A percentile compares a stretch with the other conserved stretches of the same genome.
phyloP scores from a whole-genome alignment of 2,797 vertebrate genomes.

The Falco berigora region DNA sequence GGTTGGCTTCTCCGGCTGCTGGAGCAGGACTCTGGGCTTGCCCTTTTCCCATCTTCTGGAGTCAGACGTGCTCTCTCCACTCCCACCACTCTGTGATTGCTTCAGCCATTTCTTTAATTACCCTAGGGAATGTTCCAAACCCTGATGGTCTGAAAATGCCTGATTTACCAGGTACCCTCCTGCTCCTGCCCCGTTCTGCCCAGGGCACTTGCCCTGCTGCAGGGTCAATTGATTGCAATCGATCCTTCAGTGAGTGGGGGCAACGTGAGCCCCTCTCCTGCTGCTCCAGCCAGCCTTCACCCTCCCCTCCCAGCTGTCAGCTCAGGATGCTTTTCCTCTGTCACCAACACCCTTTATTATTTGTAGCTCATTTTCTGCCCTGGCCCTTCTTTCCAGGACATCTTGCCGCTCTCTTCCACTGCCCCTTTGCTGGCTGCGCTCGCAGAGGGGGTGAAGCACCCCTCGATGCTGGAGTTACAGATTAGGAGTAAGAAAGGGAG shows the following conservation, averaged over 20 bases:
- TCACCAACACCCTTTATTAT: neutral
- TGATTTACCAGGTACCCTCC: neutral
- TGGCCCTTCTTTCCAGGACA: neutral
- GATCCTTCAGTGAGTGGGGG: neutral
- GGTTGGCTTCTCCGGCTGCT: neutral
- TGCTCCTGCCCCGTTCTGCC: neutral
- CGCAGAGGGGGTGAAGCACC: neutral
- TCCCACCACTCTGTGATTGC: neutral
- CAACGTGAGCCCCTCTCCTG: neutral
- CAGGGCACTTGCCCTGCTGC: neutral
- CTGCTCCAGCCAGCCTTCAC: neutral
- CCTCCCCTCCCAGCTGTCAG: neutral
- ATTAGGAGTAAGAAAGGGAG: neutral
- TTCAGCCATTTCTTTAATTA: neutral
- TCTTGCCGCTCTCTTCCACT: neutral
- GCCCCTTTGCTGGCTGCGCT: neutral
- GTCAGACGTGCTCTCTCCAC: rapidly evolving
- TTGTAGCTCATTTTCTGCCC: neutral
- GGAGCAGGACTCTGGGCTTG: neutral
- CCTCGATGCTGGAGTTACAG: rapidly evolving
- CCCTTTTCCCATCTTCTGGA: neutral
- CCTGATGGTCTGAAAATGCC: neutral
- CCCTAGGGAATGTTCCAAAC: neutral
- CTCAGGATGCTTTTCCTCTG: neutral
- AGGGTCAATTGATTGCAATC: neutral